A percentile compares a stretch with the other conserved stretches of the same genome.
Conservation (phyloP, 2,888 invertebrate species). For the Orchestes rusci region DNA sequence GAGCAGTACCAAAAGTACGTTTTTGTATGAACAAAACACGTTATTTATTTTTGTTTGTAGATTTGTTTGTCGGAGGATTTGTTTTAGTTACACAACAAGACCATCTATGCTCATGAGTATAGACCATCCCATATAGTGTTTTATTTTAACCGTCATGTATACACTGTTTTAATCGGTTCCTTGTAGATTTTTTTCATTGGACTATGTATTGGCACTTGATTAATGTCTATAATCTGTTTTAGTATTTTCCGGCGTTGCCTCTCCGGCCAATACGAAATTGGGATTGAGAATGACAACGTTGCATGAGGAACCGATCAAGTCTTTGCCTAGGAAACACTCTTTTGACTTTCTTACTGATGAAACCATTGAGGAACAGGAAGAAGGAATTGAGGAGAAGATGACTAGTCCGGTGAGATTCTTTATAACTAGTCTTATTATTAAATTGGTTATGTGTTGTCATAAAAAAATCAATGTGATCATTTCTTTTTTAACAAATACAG, state of each 20-base stretch:
- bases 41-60: slow-evolving; percentile 22
- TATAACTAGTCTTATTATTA: no score
- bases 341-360: slow-evolving; percentile 41
- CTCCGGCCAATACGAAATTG: slow-evolving; percentile 77
- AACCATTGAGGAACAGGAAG: slow-evolving; percentile 41
- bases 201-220: background rate
- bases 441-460: no score
- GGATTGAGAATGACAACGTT: slow-evolving; percentile 87
- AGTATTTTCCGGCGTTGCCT: slow-evolving; percentile 49
- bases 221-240: slow-evolving; percentile 15
- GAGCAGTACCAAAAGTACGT: slow-evolving; percentile 75
- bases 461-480: no score
- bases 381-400: slow-evolving; percentile 34
- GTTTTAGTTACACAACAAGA: slow-evolving; percentile 6
- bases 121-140: no score
- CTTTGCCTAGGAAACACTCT: slow-evolving; percentile 44
- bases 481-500: no score
- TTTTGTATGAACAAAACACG: slow-evolving; percentile 17
- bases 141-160: no score
- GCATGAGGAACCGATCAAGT: slow-evolving; percentile 69
- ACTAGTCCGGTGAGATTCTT: slow-evolving; percentile 28
- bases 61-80: slow-evolving; percentile 11
- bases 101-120: no score
- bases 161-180: slow-evolving; percentile 9
- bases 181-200: slow-evolving; percentile 16